A percentile compares a stretch with the other conserved stretches of the same genome.
phyloP scores from a whole-genome alignment of 2,113 vertebrate genomes.

The Sebastes fasciatus region DNA sequence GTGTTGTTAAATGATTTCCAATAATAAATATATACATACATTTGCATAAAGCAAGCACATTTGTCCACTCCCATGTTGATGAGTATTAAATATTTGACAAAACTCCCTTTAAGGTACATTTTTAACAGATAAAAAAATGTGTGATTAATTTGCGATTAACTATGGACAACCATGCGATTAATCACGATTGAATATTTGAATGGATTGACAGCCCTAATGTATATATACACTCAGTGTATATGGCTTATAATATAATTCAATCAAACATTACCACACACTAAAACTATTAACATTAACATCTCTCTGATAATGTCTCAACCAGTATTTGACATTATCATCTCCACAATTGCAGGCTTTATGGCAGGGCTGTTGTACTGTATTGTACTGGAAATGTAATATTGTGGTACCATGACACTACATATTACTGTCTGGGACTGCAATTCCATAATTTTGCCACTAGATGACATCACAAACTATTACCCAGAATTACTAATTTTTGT shows the following conservation, averaged over 20 bases:
- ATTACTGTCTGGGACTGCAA: conserved; percentile 4
- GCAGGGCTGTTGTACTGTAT: background rate
- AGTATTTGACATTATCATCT: background rate
- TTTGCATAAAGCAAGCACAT: too few relatives aligned
- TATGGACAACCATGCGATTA: too few relatives aligned
- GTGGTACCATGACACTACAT: background rate
- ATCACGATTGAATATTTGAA: too few relatives aligned
- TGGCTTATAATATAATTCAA: background rate
- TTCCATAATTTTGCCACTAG: conserved; percentile 35
- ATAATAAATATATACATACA: too few relatives aligned
- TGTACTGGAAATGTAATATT: background rate
- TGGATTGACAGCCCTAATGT: too few relatives aligned
- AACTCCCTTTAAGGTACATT: too few relatives aligned
- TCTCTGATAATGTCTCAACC: background rate
- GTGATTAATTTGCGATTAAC: too few relatives aligned
- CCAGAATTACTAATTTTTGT: background rate
- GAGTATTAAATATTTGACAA: too few relatives aligned
- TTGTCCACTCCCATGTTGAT: too few relatives aligned
- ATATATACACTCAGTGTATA: too few relatives aligned
- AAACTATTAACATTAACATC: background rate
- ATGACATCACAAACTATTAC: conserved; percentile 20
- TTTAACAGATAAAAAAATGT: too few relatives aligned
- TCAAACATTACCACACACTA: background rate
- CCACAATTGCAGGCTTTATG: background rate
- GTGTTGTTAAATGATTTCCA: too few relatives aligned